Percentiles rank a stretch among this genome's conserved stretches.
These are phyloP conservation scores for Eupithecia centaureata DNA, from an alignment of 2,888 invertebrate species.

Conservation along the genomic window DNA sequence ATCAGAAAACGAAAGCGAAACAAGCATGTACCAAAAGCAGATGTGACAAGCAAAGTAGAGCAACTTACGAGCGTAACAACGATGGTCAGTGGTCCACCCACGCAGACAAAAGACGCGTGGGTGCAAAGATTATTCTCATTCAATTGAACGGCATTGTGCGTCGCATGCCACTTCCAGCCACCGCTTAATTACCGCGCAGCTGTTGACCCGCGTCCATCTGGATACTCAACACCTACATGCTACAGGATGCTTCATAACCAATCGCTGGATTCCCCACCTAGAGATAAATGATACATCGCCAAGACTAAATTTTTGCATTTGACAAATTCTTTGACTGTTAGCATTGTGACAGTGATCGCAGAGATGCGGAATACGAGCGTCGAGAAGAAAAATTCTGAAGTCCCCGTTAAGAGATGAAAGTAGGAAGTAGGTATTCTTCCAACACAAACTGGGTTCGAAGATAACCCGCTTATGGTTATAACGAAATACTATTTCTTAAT, in stretches of 20 bases:
- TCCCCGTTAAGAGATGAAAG: too few relatives aligned
- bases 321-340: too few relatives aligned
- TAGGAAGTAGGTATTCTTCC: too few relatives aligned
- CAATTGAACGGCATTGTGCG: slow-evolving; percentile 84
- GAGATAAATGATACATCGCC: background rate
- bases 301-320: background rate
- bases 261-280: slow-evolving; percentile 30
- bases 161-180: slow-evolving; percentile 83
- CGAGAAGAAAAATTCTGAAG: too few relatives aligned
- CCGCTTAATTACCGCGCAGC: slow-evolving; percentile 83
- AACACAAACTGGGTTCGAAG: too few relatives aligned
- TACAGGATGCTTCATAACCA: slow-evolving; percentile 64
- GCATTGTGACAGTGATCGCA: too few relatives aligned
- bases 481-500: too few relatives aligned
- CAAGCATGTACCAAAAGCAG: slow-evolving; percentile 5
- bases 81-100: slow-evolving; percentile 82
- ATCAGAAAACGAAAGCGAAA: background rate
- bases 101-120: slow-evolving; percentile 80
- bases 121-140: slow-evolving; percentile 84
- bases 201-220: slow-evolving; percentile 83
- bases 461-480: too few relatives aligned
- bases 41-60: slow-evolving; percentile 60
- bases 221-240: slow-evolving; percentile 75
- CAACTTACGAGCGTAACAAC: slow-evolving; percentile 47
- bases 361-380: too few relatives aligned